Evolutionary conservation across 2,888 invertebrate genomes (phyloP).

Genomic region (Cryptus viduatorius): DNA sequence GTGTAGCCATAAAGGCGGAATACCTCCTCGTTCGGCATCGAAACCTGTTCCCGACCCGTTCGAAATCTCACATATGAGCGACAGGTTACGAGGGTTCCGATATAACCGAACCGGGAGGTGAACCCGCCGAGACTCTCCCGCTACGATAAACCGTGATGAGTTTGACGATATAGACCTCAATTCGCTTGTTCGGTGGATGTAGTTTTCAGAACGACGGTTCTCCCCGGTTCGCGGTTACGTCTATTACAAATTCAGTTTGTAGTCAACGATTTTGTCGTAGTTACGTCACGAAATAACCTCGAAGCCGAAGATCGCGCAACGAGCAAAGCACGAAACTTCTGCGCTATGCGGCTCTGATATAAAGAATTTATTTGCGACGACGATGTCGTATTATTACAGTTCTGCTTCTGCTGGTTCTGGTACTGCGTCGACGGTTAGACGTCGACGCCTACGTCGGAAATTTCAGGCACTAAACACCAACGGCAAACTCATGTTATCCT

Average conservation of each 20-base stretch:
- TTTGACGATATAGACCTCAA: neutral
- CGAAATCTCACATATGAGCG: slow-evolving; percentile 77
- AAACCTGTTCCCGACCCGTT: slow-evolving; percentile 75
- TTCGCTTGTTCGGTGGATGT: neutral
- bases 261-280: slow-evolving; percentile 7
- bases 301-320: neutral
- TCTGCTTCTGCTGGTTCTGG: slow-evolving; percentile 5
- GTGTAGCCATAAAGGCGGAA: slow-evolving; percentile 64
- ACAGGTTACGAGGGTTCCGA: slow-evolving; percentile 70
- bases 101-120: slow-evolving; percentile 1
- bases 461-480: slow-evolving; percentile 11
- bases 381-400: neutral
- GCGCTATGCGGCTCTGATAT: slow-evolving; percentile 34
- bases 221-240: slow-evolving; percentile 27
- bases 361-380: slow-evolving; percentile 46
- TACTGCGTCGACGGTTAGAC: neutral
- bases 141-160: neutral
- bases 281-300: slow-evolving; percentile 15
- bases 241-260: slow-evolving; percentile 69
- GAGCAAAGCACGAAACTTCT: neutral
- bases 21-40: slow-evolving; percentile 74
- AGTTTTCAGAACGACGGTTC: neutral
- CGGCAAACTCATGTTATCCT: slow-evolving; percentile 67
- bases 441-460: slow-evolving; percentile 7
- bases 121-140: neutral